A percentile compares a stretch with the other conserved stretches of the same genome.
Evolutionary conservation across 2,797 vertebrate genomes (phyloP).

Genomic region (Microctenopoma lineatum): DNA sequence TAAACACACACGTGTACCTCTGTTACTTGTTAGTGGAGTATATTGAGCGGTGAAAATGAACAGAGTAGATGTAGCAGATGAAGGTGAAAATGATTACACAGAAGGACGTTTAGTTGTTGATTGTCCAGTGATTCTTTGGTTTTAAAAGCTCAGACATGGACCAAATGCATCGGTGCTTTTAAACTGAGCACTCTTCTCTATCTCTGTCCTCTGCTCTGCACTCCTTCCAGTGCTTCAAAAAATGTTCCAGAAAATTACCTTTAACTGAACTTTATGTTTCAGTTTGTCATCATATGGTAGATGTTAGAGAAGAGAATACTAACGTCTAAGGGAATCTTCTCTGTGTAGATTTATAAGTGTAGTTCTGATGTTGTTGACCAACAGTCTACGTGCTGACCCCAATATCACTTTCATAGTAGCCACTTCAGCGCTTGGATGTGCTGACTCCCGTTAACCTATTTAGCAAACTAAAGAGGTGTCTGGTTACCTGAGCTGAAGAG

Average conservation of each 20-base stretch:
- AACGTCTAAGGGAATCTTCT: conserved; percentile 14
- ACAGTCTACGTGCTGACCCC: conserved; percentile 13
- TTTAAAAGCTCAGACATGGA: too few species aligned
- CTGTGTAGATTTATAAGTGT: background rate
- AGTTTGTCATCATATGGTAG: background rate
- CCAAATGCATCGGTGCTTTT: too few species aligned
- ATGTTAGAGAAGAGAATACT: background rate
- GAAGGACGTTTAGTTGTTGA: too few species aligned
- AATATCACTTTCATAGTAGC: conserved; percentile 21
- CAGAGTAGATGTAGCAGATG: too few species aligned
- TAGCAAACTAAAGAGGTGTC: conserved; percentile 43
- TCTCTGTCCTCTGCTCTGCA: too few species aligned
- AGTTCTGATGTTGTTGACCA: conserved; percentile 35
- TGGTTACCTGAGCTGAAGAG: conserved; percentile 53
- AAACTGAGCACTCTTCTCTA: too few species aligned
- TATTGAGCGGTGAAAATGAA: too few species aligned
- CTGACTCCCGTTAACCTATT: conserved; percentile 35
- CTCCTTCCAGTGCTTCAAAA: too few species aligned
- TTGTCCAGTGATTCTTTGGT: too few species aligned
- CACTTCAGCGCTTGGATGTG: conserved; percentile 27
- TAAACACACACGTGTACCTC: too few species aligned
- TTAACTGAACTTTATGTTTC: background rate
- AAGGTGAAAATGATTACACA: too few species aligned
- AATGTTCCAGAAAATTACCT: background rate
- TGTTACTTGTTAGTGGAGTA: too few species aligned